Percentiles rank a stretch among this genome's conserved stretches.
These are phyloP conservation scores for Microtus richardsoni DNA, from an alignment of 2,113 vertebrate genomes.

Conservation along the genomic window DNA sequence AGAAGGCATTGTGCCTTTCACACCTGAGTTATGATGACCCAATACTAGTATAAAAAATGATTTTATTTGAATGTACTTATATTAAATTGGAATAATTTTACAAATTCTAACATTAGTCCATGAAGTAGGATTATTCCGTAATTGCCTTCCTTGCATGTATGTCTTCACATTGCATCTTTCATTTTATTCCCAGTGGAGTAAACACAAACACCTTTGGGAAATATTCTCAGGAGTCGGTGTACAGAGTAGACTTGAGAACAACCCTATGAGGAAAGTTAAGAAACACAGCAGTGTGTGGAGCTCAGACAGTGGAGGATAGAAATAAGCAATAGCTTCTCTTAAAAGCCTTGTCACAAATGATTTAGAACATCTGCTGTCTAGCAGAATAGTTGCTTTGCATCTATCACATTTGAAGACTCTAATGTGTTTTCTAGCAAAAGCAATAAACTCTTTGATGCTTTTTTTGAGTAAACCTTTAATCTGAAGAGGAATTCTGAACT, in stretches of 20 bases:
- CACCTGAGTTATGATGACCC: not conserved
- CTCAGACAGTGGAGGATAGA: not conserved
- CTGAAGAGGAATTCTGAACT: not conserved
- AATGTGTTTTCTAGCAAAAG: not conserved
- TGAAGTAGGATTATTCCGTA: not conserved
- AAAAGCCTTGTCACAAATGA: not conserved
- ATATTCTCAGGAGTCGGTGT: too few species aligned
- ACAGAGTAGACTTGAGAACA: not conserved
- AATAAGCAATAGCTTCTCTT: not conserved
- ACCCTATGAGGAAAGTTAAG: not conserved
- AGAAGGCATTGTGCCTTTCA: too few species aligned
- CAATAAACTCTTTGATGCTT: not conserved
- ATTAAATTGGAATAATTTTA: not conserved
- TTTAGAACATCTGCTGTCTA: not conserved
- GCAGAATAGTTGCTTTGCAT: not conserved
- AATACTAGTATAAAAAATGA: not conserved
- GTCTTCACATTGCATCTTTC: not conserved
- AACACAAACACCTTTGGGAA: not conserved
- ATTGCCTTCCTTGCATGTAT: not conserved
- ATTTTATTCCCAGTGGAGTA: not conserved
- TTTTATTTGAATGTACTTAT: not conserved
- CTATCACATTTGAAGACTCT: not conserved
- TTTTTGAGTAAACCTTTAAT: not conserved
- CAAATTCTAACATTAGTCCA: not conserved
- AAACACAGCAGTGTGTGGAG: not conserved